phyloP scores from a whole-genome alignment of 2,888 invertebrate genomes.

The Drosophila mercatorum region DNA sequence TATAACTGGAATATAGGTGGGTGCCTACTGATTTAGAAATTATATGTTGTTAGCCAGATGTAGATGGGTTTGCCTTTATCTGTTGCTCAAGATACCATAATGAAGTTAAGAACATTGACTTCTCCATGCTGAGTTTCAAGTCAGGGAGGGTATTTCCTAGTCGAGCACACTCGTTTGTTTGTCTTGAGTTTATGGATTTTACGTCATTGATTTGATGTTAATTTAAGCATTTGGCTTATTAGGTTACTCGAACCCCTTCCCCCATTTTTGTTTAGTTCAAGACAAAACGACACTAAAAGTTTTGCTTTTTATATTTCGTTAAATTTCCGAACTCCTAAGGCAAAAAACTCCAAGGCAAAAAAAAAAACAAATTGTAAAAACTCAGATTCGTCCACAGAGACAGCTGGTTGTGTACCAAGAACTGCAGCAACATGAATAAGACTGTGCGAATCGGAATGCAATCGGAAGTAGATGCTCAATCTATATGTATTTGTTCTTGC shows the following conservation, averaged over 20 bases:
- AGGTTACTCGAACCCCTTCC: conserved; percentile 28
- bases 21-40: neutral
- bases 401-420: neutral
- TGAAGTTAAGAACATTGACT: too few species aligned
- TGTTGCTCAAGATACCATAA: too few species aligned
- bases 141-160: neutral
- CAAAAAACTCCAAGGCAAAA: too few species aligned
- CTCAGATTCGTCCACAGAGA: neutral
- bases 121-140: too few species aligned
- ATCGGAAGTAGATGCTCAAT: neutral
- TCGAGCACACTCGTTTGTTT: neutral
- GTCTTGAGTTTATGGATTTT: conserved; percentile 11
- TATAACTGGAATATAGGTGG: neutral
- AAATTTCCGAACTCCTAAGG: neutral
- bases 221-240: conserved; percentile 48
- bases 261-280: neutral
- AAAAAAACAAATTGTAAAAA: neutral
- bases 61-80: neutral
- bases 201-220: conserved; percentile 27
- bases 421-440: conserved; percentile 32
- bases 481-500: neutral
- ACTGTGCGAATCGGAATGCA: conserved; percentile 14
- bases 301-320: conserved; percentile 1
- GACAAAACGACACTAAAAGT: conserved; percentile 10
- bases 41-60: neutral